These are phyloP conservation scores for Dallia pectoralis DNA, from an alignment of 2,797 vertebrate genomes.

Conservation along the genomic window DNA sequence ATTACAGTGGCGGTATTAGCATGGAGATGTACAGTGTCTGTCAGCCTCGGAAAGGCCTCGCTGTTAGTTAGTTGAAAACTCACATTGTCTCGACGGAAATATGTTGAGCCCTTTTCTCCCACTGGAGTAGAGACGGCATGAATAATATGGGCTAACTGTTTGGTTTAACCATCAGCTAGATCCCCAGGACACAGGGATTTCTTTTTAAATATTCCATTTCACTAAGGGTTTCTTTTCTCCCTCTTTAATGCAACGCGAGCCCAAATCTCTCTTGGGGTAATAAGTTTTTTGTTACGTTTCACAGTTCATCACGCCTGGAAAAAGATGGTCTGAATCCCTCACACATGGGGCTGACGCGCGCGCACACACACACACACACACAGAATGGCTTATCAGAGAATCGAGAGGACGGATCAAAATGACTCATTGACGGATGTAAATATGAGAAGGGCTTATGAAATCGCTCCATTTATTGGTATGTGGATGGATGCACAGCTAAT, in stretches of 20 bases:
- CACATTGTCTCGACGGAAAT: constrained; percentile 49
- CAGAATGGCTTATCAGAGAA: background rate
- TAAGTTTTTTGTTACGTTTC: constrained; percentile 71
- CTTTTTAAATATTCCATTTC: constrained; percentile 43
- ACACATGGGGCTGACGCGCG: background rate
- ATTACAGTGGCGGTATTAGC: background rate
- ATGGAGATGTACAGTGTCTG: background rate
- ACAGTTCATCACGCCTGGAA: constrained; percentile 69
- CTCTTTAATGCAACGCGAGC: constrained; percentile 36
- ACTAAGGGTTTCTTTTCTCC: constrained; percentile 34
- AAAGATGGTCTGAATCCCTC: constrained; percentile 54
- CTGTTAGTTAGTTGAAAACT: constrained; percentile 37
- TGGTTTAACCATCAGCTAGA: constrained; percentile 34
- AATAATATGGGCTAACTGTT: constrained; percentile 42
- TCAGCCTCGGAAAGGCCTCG: background rate
- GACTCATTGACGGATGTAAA: background rate
- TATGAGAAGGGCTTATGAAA: constrained; percentile 24
- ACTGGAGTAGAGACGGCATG: constrained; percentile 32
- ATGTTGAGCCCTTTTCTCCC: constrained; percentile 31
- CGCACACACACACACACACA: constrained; percentile 23
- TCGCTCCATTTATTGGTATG: constrained; percentile 42
- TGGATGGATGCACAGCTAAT: constrained; percentile 26
- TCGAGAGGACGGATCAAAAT: background rate
- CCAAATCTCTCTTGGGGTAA: constrained; percentile 62
- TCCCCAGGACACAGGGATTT: constrained; percentile 44